phyloP scores from a whole-genome alignment of 2,888 invertebrate genomes.

The Trissolcus brochymenae region DNA sequence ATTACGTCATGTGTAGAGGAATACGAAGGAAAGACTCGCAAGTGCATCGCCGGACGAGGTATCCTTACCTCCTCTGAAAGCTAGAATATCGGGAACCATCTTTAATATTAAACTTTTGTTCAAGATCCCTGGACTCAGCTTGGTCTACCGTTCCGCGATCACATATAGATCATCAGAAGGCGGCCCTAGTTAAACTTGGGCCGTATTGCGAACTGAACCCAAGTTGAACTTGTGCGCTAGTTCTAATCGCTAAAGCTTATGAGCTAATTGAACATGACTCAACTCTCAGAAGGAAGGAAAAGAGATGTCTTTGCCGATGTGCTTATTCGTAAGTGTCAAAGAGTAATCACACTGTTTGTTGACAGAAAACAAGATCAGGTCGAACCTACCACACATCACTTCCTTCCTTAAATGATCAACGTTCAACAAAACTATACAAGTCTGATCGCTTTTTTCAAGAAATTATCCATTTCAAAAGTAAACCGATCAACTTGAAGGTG shows the following conservation, averaged over 20 bases:
- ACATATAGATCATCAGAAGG: slow-evolving; percentile 39
- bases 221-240: no score
- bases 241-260: no score
- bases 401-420: no score
- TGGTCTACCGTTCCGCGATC: slow-evolving; percentile 54
- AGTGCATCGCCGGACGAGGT: slow-evolving; percentile 74
- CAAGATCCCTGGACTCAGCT: slow-evolving; percentile 58
- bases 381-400: no score
- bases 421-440: no score
- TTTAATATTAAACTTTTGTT: slow-evolving; percentile 71
- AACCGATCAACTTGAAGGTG: no score
- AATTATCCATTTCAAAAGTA: no score
- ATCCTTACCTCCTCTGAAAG: slow-evolving; percentile 77
- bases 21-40: slow-evolving; percentile 71
- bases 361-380: no score
- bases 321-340: no score
- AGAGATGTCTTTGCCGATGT: slow-evolving; percentile 54
- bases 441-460: no score
- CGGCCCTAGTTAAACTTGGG: slow-evolving; percentile 63
- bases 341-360: no score
- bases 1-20: slow-evolving; percentile 69
- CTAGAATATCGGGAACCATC: slow-evolving; percentile 75
- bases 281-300: slow-evolving; percentile 55
- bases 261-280: slow-evolving; percentile 5
- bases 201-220: slow-evolving; percentile 62